Conservation (phyloP, 2,113 vertebrate genomes). For the Amphiprion ocellaris region DNA sequence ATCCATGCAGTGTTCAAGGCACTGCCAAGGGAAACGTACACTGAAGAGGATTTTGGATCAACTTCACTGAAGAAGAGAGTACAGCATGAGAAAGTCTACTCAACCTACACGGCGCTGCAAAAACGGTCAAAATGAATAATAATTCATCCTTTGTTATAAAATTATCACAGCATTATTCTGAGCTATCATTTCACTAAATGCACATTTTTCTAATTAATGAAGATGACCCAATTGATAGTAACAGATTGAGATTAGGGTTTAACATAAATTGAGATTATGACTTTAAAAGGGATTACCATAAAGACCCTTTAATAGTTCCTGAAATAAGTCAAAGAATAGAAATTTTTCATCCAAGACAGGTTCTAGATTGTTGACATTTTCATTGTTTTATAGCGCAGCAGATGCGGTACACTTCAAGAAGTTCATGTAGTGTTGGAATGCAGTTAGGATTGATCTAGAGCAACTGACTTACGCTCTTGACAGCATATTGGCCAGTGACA, state of each 20-base stretch:
- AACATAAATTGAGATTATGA: slow-evolving; percentile 74
- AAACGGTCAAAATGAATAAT: slow-evolving; percentile 26
- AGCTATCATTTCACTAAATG: slow-evolving; percentile 41
- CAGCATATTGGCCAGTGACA: slow-evolving; percentile 50
- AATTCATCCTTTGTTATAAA: slow-evolving; percentile 6
- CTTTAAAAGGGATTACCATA: slow-evolving; percentile 44
- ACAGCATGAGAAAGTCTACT: slow-evolving; percentile 31
- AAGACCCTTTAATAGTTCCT: slow-evolving; percentile 21
- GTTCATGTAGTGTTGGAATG: slow-evolving; percentile 14
- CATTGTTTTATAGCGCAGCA: slow-evolving; percentile 1
- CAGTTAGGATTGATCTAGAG: slow-evolving; percentile 30
- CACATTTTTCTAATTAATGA: slow-evolving; percentile 32
- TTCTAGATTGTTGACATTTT: slow-evolving; percentile 16
- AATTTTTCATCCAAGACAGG: slow-evolving; percentile 12
- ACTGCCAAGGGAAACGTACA: slow-evolving; percentile 49
- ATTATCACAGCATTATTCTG: slow-evolving; percentile 7
- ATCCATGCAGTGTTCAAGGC: slow-evolving; percentile 59
- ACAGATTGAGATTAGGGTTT: slow-evolving; percentile 74
- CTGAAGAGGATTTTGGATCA: slow-evolving; percentile 63
- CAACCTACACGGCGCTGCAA: not conserved
- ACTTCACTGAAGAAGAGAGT: slow-evolving; percentile 36
- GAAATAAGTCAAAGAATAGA: slow-evolving; percentile 27
- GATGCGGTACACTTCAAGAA: not conserved
- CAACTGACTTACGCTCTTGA: not conserved
- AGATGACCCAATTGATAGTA: slow-evolving; percentile 69